These are phyloP conservation scores for Patella vulgata DNA, from an alignment of 1,140 invertebrate genomes.

Conservation along the genomic window DNA sequence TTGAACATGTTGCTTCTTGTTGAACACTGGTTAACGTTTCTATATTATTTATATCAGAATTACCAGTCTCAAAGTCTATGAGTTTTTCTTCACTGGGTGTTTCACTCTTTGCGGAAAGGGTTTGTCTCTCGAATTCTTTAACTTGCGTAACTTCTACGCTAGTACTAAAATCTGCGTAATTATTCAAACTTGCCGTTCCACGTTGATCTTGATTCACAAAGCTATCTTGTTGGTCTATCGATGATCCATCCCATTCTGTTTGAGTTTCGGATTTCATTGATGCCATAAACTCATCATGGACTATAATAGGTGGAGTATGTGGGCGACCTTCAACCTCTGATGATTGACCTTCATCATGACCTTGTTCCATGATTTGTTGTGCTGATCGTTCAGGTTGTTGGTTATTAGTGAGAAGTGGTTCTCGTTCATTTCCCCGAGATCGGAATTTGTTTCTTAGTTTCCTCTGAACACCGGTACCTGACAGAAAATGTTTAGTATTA, in stretches of 20 bases:
- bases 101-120: too few species aligned
- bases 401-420: conserved; percentile 34
- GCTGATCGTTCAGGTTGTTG: not conserved
- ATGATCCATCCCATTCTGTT: conserved; percentile 37
- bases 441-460: conserved; percentile 23
- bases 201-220: conserved; percentile 29
- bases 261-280: conserved; percentile 7
- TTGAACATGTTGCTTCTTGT: too few species aligned
- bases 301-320: not conserved
- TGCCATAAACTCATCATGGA: not conserved
- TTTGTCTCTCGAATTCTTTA: too few species aligned
- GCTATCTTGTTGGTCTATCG: conserved; percentile 19
- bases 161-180: conserved; percentile 41
- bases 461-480: conserved; percentile 42
- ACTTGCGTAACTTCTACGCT: conserved; percentile 17
- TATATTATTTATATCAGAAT: too few species aligned
- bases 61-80: too few species aligned
- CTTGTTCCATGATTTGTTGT: not conserved
- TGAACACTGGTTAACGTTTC: too few species aligned
- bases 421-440: conserved; percentile 24
- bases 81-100: too few species aligned
- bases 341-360: not conserved
- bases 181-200: conserved; percentile 41
- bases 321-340: not conserved
- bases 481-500: too few species aligned